Conservation (phyloP, 2,113 vertebrate genomes). For the Catharus fuscescens region DNA sequence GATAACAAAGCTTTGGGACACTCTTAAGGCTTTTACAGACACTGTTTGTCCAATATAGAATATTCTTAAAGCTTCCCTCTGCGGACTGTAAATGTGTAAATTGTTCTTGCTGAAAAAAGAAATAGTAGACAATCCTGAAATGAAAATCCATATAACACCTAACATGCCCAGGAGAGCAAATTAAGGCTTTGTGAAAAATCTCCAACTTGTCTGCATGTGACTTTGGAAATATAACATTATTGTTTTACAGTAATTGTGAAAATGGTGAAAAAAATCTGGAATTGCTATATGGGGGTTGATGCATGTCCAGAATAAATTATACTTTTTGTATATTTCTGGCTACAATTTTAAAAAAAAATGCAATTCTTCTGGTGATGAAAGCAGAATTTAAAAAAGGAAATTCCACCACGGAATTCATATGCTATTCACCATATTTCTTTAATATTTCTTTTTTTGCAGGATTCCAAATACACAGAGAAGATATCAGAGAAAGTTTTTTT, state of each 20-base stretch:
- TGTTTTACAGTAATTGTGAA: background rate
- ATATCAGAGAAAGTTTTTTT: background rate
- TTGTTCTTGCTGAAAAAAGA: background rate
- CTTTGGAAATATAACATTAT: background rate
- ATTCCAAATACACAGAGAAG: conserved; percentile 7
- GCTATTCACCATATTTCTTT: background rate
- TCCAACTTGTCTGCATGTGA: background rate
- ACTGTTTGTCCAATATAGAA: background rate
- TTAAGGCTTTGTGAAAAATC: conserved; percentile 3
- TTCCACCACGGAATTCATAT: background rate
- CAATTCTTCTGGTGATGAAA: conserved; percentile 16
- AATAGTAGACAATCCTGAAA: background rate
- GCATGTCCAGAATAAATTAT: background rate
- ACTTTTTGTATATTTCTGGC: background rate
- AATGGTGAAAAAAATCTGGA: background rate
- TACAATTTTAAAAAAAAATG: background rate
- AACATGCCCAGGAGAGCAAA: background rate
- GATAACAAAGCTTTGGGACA: background rate
- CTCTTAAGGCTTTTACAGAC: background rate
- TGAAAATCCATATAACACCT: background rate
- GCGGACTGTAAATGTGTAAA: background rate
- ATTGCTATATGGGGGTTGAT: background rate
- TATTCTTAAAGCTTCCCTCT: background rate
- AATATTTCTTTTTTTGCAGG: conserved; percentile 49
- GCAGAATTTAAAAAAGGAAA: background rate